Base-by-base conservation (phyloP, 2,888 invertebrate genomes). In the Andrena camellia region DNA sequence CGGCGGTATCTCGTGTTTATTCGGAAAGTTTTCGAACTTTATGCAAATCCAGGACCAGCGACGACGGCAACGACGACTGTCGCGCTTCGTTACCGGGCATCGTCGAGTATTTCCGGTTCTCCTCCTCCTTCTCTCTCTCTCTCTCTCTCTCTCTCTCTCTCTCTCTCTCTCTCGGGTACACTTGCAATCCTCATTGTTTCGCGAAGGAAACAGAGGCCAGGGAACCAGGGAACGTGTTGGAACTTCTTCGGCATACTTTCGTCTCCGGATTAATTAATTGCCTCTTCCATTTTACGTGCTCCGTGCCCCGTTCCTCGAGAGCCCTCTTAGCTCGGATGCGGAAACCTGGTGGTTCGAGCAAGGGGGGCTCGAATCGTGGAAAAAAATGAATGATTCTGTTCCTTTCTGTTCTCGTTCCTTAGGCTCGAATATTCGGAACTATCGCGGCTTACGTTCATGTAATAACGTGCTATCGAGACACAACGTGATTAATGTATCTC, bases 171-270 rank as follows among this genome's bases (percentile, higher is more conserved):
- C 35, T 60, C 48, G 81, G 82, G 80, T 78, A 83, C 77, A 83
- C 83, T 85, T 69, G 85, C 83, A 83, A 85, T 89, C 83, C 84
- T 85, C 73, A 90, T 90, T 90, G 90, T 90, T 87, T 89, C 85
- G 70, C 75, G 79, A 80, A 84, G 84, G 82, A 84, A 88, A 88
- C 83, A 85, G 78, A 66, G 82, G 77, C 71, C 50, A 66, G 62
- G 66, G 48, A 68, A 17, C 63, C 59, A 3, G 26, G 62, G 54
- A 63, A 82, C 73, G 73, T 67, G 87, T 64, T 64, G 76, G 75
- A 87, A 86, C 85, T 87, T 85, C 87, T 87, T 84, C 78, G 86
- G 64, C 83, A 83, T 78, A 87, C 87, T 84, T 87, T 88, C 86
- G 59, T 59, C 57, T 70, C 62, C 77, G 80, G 86, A 88, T 88